Percentiles rank a stretch among this genome's conserved stretches.
phyloP scores from a whole-genome alignment of 2,888 invertebrate species.

The Orchesellides sinensis region DNA sequence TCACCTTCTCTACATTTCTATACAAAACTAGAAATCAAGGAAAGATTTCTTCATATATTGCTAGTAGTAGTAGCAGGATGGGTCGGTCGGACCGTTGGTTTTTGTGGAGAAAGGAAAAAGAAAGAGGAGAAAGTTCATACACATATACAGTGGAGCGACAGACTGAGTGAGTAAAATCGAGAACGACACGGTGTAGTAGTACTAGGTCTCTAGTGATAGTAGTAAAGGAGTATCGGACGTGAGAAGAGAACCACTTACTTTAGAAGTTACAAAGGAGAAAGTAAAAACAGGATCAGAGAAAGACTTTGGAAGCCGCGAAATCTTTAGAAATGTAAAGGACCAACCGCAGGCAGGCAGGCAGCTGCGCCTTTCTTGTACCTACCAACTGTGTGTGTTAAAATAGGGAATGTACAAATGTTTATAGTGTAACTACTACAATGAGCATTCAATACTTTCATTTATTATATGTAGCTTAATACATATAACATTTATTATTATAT shows the following conservation, averaged over 20 bases:
- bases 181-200: slow-evolving; percentile 16
- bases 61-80: slow-evolving; percentile 33
- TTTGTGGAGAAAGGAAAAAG: slow-evolving; percentile 39
- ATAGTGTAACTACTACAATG: not conserved
- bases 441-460: slow-evolving; percentile 35
- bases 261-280: slow-evolving; percentile 27
- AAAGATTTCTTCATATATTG: not conserved
- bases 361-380: slow-evolving; percentile 56
- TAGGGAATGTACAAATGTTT: slow-evolving; percentile 22
- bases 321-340: slow-evolving; percentile 70
- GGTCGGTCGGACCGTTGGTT: slow-evolving; percentile 45
- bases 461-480: slow-evolving; percentile 33
- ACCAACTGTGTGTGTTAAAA: slow-evolving; percentile 7
- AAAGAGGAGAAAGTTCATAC: slow-evolving; percentile 3
- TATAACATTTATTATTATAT: not conserved
- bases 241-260: slow-evolving; percentile 49
- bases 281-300: slow-evolving; percentile 45
- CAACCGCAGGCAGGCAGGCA: slow-evolving; percentile 61
- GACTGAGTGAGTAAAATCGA: slow-evolving; percentile 45
- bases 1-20: slow-evolving; percentile 4
- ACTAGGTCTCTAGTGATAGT: not conserved
- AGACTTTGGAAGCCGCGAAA: slow-evolving; percentile 72
- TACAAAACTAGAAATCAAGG: slow-evolving; percentile 1
- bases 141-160: slow-evolving; percentile 25
- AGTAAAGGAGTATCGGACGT: slow-evolving; percentile 22